Base-by-base conservation (phyloP, 2,888 invertebrate species). In the Cheiracanthium punctorium region DNA sequence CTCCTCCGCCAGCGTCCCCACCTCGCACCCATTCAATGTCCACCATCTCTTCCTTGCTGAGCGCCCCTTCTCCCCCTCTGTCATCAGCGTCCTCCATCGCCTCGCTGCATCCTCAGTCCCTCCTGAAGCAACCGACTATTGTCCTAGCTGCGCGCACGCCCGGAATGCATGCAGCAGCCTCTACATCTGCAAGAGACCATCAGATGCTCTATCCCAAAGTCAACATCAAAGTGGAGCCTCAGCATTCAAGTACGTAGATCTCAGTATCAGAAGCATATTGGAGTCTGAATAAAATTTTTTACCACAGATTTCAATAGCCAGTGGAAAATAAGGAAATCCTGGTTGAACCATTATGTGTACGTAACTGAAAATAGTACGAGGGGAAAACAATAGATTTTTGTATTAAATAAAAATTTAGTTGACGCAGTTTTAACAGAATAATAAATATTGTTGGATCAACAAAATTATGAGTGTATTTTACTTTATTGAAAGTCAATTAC, bases 141-240 rank as follows among this genome's bases (percentile, higher is more conserved):
- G 91, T 92, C 52, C 89, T 92, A 72, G 91, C 91, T 48, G 90
- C 81, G 5, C 30, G 88, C 20, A 64, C 82, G 8, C 90, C 73
- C 1, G 14, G 69, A 14, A 20, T 52, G 17, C 64, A 71, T 2
- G 20, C 33, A 14, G 65, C 64, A 32, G 37, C 74, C 7, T 69
- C 67, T 32, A 33, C 76, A 32, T 52, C 73, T 5, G 32, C 74
- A 14, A 48, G 89, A 88, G 89, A 93, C 92, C 90, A 91, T 92
- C 89, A 92, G 93, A 88, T 91, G 32, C 81, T 90, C 8, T 87
- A 94, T 90, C 93, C 94, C 90, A 95, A 95, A 92, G 93, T 95
- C 88, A 95, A 94, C 91, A 94, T 95, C 90, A 96, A 96, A 92
- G 93, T 95, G 87, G 94, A 94, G 90, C 92, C 93, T 90, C 93